Percentiles rank a stretch among this genome's conserved stretches.
Conservation (phyloP, 1,140 invertebrate genomes). For the Lepeophtheirus salmonis region DNA sequence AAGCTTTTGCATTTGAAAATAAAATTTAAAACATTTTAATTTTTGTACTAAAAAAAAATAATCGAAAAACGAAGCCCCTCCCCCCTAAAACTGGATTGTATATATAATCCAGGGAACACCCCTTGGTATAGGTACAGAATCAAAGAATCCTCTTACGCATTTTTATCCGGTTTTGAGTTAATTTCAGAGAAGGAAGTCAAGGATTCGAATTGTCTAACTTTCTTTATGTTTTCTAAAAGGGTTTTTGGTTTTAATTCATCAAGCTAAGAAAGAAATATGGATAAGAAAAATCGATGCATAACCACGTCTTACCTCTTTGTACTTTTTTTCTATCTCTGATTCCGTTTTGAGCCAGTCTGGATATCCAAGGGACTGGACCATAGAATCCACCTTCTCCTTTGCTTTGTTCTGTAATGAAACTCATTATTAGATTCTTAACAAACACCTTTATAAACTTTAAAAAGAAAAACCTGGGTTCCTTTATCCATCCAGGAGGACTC, state of each 20-base stretch:
- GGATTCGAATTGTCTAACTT: neutral
- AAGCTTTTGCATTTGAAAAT: no score
- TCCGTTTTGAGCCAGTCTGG: conserved; percentile 51
- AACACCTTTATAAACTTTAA: neutral
- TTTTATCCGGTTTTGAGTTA: neutral
- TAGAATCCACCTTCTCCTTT: conserved; percentile 51
- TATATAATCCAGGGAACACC: no score
- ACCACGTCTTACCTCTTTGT: conserved; percentile 36
- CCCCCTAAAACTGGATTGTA: no score
- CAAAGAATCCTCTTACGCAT: no score
- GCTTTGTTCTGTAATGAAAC: conserved; percentile 35
- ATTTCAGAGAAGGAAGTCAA: neutral
- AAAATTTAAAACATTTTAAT: no score
- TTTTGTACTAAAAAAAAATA: no score
- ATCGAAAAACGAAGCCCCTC: no score
- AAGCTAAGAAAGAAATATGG: neutral
- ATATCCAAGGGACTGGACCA: conserved; percentile 68
- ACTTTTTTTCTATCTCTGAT: conserved; percentile 47
- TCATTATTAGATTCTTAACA: neutral
- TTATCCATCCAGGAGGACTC: conserved; percentile 16
- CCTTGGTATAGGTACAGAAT: no score
- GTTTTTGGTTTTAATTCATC: neutral
- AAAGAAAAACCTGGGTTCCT: conserved; percentile 14
- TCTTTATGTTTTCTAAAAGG: neutral
- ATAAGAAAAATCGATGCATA: neutral